Conservation (phyloP, 2,888 invertebrate species). For the Drosophila subquinaria region DNA sequence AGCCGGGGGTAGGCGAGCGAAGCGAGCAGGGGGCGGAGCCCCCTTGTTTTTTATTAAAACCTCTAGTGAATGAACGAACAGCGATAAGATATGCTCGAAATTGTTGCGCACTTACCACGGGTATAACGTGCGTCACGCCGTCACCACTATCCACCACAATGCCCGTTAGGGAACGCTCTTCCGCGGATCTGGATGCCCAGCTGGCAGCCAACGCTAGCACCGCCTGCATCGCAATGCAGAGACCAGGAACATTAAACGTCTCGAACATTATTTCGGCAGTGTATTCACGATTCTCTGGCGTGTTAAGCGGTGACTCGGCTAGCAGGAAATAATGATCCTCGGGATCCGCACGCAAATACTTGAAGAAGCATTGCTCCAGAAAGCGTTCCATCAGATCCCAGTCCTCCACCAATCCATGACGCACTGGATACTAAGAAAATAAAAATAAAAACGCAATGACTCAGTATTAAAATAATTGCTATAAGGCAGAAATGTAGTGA, state of each 20-base stretch:
- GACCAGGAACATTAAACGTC: constrained; percentile 99
- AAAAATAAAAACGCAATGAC: constrained; percentile 7
- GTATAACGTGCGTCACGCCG: constrained; percentile 99
- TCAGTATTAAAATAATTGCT: not conserved
- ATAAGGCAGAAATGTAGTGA: not conserved
- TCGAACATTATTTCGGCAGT: constrained; percentile 99
- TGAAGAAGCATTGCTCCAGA: constrained; percentile 99
- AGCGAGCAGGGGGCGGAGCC: no score
- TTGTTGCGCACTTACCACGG: constrained; percentile 90
- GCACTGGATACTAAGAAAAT: constrained; percentile 94
- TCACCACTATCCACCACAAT: constrained; percentile 99
- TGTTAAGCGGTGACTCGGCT: constrained; percentile 99
- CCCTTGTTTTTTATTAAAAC: no score
- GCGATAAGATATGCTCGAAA: constrained; percentile 44
- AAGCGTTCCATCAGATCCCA: constrained; percentile 99
- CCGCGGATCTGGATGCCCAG: constrained; percentile 96
- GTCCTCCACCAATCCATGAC: constrained; percentile 99
- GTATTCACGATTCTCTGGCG: constrained; percentile 98
- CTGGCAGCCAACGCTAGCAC: constrained; percentile 99
- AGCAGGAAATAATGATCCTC: constrained; percentile 99
- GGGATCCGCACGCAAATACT: constrained; percentile 98
- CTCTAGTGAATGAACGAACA: not conserved
- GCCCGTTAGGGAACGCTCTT: constrained; percentile 97
- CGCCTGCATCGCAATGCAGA: constrained; percentile 99
- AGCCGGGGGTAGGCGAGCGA: no score